These are phyloP conservation scores for Pogonus chalceus DNA, from an alignment of 1,140 invertebrate genomes.

Conservation along the genomic window DNA sequence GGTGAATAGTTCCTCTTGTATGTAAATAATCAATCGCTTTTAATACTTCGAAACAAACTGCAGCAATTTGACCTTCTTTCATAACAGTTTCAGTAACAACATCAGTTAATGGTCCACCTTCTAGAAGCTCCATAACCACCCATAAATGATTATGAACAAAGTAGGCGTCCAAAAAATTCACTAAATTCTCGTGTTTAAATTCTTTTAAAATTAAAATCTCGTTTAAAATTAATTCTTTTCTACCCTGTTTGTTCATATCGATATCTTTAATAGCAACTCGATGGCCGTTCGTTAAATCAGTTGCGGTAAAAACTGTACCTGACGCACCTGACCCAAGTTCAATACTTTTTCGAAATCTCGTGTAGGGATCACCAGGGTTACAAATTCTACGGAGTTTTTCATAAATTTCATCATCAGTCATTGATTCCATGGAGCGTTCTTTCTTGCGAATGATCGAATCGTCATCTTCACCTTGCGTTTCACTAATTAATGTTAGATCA, in stretches of 20 bases:
- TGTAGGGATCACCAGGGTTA: constrained; percentile 62
- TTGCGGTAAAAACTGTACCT: constrained; percentile 86
- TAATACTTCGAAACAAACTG: constrained; percentile 85
- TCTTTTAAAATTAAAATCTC: constrained; percentile 91
- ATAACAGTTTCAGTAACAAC: constrained; percentile 96
- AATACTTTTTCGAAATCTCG: constrained; percentile 66
- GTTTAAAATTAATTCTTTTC: constrained; percentile 90
- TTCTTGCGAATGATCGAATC: constrained; percentile 43
- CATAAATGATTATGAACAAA: constrained; percentile 82
- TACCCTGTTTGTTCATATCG: constrained; percentile 84
- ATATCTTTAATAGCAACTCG: constrained; percentile 94
- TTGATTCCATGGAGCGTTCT: constrained; percentile 34
- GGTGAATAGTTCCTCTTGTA: constrained; percentile 79
- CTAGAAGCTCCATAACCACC: constrained; percentile 91
- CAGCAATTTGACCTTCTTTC: constrained; percentile 95
- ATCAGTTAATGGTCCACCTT: constrained; percentile 92
- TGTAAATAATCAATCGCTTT: constrained; percentile 90
- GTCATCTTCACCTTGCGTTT: constrained; percentile 38
- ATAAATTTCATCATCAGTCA: constrained; percentile 76
- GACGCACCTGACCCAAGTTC: constrained; percentile 85
- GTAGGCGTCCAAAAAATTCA: constrained; percentile 94
- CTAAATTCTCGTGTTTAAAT: constrained; percentile 91
- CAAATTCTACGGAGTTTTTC: constrained; percentile 72
- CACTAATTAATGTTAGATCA: constrained; percentile 7
- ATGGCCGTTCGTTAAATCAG: constrained; percentile 62